These are phyloP conservation scores for Gouania willdenowi DNA, from an alignment of 2,797 vertebrate species.

Conservation along the genomic window DNA sequence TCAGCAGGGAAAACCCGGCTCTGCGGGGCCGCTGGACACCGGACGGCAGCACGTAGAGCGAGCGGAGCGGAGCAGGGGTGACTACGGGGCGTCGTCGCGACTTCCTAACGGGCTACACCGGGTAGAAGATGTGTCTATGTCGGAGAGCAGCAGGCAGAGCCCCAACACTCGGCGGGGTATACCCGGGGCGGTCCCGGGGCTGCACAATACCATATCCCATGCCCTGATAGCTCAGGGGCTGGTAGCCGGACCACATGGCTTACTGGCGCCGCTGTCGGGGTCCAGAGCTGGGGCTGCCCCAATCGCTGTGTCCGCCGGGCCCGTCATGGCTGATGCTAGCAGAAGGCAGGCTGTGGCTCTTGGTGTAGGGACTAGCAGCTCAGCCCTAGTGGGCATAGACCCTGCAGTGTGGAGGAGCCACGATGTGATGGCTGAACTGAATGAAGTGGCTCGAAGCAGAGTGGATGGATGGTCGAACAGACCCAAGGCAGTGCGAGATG, in stretches of 20 bases:
- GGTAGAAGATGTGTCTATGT: constrained; percentile 70
- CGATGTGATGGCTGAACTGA: constrained; percentile 79
- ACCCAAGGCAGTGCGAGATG: constrained; percentile 79
- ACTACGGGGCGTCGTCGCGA: constrained; percentile 78
- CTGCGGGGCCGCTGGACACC: constrained; percentile 59
- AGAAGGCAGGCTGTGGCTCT: constrained; percentile 70
- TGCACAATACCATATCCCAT: constrained; percentile 60
- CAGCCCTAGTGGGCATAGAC: constrained; percentile 76
- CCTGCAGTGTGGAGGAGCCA: constrained; percentile 67
- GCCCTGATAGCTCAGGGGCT: constrained; percentile 80
- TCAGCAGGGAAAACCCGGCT: constrained; percentile 75
- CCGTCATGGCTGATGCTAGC: constrained; percentile 75
- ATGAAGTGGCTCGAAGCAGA: constrained; percentile 79
- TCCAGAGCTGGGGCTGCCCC: constrained; percentile 61
- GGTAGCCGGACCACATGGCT: constrained; percentile 71
- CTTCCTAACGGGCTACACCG: constrained; percentile 84
- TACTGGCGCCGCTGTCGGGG: constrained; percentile 76
- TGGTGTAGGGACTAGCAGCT: constrained; percentile 61
- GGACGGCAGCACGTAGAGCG: constrained; percentile 74
- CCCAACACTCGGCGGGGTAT: constrained; percentile 77
- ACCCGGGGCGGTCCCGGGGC: constrained; percentile 71
- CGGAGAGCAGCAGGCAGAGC: constrained; percentile 79
- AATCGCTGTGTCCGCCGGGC: constrained; percentile 71
- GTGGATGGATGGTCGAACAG: constrained; percentile 84
- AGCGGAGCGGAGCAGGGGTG: constrained; percentile 68